These are phyloP conservation scores for Drosophila pectinifera DNA, from an alignment of 1,140 invertebrate species.

Conservation along the genomic window DNA sequence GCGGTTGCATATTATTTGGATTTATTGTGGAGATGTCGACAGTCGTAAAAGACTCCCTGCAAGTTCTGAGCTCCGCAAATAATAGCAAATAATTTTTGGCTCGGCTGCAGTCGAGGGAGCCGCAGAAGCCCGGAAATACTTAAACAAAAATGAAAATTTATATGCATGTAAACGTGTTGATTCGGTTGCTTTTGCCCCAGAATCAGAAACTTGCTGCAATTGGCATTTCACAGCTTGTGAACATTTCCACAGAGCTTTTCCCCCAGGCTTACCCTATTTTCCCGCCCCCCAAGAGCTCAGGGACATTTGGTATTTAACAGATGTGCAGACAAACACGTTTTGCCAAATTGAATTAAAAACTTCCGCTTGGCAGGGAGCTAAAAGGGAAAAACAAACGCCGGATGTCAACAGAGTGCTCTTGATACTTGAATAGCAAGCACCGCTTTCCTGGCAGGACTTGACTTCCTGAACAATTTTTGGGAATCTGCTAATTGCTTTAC, in stretches of 20 bases:
- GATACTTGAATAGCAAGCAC: neutral
- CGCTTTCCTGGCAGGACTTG: neutral
- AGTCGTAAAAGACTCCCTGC: slow-evolving; percentile 35
- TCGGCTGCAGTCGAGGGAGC: neutral
- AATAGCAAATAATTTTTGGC: slow-evolving; percentile 31
- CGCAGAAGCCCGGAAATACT: slow-evolving; percentile 16
- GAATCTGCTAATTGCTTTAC: slow-evolving; percentile 28
- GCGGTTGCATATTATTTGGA: slow-evolving; percentile 39
- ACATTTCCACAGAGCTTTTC: slow-evolving; percentile 14
- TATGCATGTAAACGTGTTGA: slow-evolving; percentile 34
- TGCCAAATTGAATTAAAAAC: slow-evolving; percentile 50
- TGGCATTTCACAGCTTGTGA: slow-evolving; percentile 33
- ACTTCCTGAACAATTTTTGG: slow-evolving; percentile 2
- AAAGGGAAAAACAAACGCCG: slow-evolving; percentile 21
- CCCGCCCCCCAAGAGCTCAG: neutral
- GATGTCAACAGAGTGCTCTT: slow-evolving; percentile 16
- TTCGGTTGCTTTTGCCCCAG: slow-evolving; percentile 23
- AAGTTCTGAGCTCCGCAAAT: slow-evolving; percentile 29
- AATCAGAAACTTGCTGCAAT: slow-evolving; percentile 32
- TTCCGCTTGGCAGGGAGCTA: slow-evolving; percentile 20
- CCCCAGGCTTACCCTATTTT: too few species aligned
- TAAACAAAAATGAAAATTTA: slow-evolving; percentile 14
- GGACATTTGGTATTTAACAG: slow-evolving; percentile 31
- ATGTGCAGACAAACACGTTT: slow-evolving; percentile 40
- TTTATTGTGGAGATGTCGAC: slow-evolving; percentile 29